Base-by-base conservation (phyloP, 2,797 vertebrate species). In the Characodon lateralis region DNA sequence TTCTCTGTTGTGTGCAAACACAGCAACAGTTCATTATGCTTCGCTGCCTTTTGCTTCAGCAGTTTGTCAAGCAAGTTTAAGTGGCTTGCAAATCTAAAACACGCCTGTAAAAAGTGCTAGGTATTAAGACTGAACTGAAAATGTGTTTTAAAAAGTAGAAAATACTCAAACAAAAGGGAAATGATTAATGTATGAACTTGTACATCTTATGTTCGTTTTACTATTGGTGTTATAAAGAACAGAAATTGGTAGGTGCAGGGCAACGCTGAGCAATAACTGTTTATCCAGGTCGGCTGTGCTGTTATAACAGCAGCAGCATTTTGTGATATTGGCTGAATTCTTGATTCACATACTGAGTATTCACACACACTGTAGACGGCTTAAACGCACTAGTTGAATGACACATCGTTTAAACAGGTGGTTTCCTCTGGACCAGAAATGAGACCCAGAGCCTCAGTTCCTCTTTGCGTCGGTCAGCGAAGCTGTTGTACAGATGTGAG, bases 381-480 rank as follows among this genome's bases (percentile, higher is more conserved):
- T 35, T 4, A 35, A 35, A 35, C 3, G 35, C 35, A 41, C 35
- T 66, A 4, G 22, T 39, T 24, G 35, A 41, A 41, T 66, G 63
- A 41, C 35, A 13, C 63, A 24, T 41, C 35, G 20, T 41, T 66
- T 66, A 41, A 66, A 66, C 63, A 66, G 20, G 63, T 41, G 35
- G 63, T 66, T 66, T 66, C 35, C 35, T 66, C 63, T 66, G 35
- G 61, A 65, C 61, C 31, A 65, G 31, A 39, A 65, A 65, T 35
- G 31, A 22, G 61, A 63, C 28, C 28, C 16, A 12, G 35, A 41
- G 10, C 8, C 63, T 41, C 39, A 41, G 20, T 41, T 66, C 63
- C 20, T 41, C 35, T 66, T 2, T 3, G 20, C 9, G 39, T 41
- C 63, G 22, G 31, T 39, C 31, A 35, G 61, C 61, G 35, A 65